Conservation (phyloP, 2,888 invertebrate species). For the Tetragonisca angustula region DNA sequence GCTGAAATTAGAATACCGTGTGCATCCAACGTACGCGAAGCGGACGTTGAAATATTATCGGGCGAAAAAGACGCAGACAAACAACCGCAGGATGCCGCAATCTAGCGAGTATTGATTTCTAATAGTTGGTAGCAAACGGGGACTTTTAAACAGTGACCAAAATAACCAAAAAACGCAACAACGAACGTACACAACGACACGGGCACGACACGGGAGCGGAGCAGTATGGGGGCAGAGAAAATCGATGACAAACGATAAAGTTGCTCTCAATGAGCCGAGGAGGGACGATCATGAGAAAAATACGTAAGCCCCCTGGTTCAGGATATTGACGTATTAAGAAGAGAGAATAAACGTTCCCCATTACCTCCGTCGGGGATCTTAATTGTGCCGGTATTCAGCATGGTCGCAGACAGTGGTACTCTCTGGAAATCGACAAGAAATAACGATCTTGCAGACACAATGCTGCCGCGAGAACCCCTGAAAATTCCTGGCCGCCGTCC, state of each 20-base stretch:
- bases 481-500: slow-evolving; percentile 56
- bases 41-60: background rate
- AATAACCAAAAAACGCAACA: slow-evolving; percentile 5
- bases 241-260: slow-evolving; percentile 45
- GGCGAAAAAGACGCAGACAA: background rate
- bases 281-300: slow-evolving; percentile 26
- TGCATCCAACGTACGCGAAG: too few relatives aligned
- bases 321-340: slow-evolving; percentile 48
- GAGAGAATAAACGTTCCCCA: slow-evolving; percentile 64
- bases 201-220: background rate
- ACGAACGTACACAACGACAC: background rate
- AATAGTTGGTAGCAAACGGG: slow-evolving; percentile 3
- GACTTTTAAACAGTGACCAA: background rate
- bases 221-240: background rate
- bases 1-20: too few relatives aligned
- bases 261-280: slow-evolving; percentile 15
- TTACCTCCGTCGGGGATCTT: slow-evolving; percentile 57
- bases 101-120: slow-evolving; percentile 30
- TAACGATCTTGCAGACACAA: slow-evolving; percentile 65
- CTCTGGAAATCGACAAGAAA: slow-evolving; percentile 60
- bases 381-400: slow-evolving; percentile 62
- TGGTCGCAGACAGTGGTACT: slow-evolving; percentile 35
- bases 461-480: slow-evolving; percentile 50
- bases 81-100: background rate
- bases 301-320: slow-evolving; percentile 12